These are phyloP conservation scores for Drosophila sulfurigaster DNA, from an alignment of 1,140 invertebrate genomes.

Conservation along the genomic window DNA sequence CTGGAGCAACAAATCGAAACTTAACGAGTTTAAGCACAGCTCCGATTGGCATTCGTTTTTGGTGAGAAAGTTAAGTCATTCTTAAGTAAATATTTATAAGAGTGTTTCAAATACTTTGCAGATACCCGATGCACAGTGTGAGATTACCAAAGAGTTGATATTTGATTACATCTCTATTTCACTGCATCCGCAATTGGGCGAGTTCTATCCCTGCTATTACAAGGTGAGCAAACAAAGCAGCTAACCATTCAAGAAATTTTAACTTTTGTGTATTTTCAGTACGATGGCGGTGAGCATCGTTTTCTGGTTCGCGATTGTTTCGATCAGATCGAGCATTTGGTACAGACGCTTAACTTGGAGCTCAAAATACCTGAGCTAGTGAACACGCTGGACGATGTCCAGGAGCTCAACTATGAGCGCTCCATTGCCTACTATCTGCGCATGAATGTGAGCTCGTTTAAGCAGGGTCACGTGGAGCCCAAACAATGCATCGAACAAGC, in stretches of 20 bases:
- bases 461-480: constrained; percentile 59
- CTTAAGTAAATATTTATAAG: neutral
- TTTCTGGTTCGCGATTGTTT: constrained; percentile 73
- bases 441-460: constrained; percentile 68
- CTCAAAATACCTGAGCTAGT: constrained; percentile 56
- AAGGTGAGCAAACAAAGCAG: constrained; percentile 44
- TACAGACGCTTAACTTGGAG: constrained; percentile 52
- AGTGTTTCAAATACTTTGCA: neutral
- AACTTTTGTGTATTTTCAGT: constrained; percentile 40
- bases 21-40: constrained; percentile 56
- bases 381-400: neutral
- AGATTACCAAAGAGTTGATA: constrained; percentile 52
- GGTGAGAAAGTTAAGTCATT: constrained; percentile 35
- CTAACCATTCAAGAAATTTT: neutral
- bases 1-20: constrained; percentile 37
- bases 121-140: constrained; percentile 62
- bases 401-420: constrained; percentile 8
- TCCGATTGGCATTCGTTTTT: constrained; percentile 73
- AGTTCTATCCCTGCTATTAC: constrained; percentile 81
- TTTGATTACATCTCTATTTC: constrained; percentile 67
- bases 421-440: constrained; percentile 53
- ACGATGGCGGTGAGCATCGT: constrained; percentile 53
- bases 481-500: constrained; percentile 54
- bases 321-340: constrained; percentile 67
- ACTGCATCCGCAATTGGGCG: constrained; percentile 40